A percentile compares a stretch with the other conserved stretches of the same genome.
Evolutionary conservation across 2,797 vertebrate genomes (phyloP).

Genomic region (Podarcis siculus): DNA sequence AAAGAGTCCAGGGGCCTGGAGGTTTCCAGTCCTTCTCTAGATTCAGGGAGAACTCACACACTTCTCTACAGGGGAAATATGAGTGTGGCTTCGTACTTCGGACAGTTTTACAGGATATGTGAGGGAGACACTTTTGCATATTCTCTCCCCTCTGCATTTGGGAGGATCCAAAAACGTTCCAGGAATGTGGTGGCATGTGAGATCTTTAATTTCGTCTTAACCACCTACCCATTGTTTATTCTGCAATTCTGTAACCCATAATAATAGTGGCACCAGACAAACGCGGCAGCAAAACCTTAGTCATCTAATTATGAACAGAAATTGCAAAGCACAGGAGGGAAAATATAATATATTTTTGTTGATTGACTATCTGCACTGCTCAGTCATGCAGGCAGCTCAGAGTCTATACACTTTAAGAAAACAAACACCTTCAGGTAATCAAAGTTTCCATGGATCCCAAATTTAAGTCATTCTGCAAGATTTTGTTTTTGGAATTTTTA

Average conservation of each 20-base stretch:
- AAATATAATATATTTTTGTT: neutral
- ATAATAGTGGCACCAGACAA: slow-evolving; percentile 1
- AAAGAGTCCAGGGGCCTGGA: no score
- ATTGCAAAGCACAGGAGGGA: neutral
- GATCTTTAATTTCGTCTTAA: neutral
- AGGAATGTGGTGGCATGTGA: neutral
- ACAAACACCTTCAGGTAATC: neutral
- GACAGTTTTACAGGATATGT: neutral
- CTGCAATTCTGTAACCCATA: neutral
- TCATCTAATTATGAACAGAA: neutral
- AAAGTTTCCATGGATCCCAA: neutral
- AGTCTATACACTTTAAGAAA: neutral
- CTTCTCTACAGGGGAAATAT: neutral
- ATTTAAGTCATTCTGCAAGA: neutral
- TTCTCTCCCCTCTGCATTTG: neutral
- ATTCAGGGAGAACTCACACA: neutral
- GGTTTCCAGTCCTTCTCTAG: neutral
- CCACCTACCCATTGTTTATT: neutral
- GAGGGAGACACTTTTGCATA: neutral
- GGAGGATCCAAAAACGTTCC: neutral
- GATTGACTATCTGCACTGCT: neutral
- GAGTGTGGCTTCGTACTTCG: neutral
- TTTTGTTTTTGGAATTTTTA: neutral
- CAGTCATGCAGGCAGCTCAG: neutral
- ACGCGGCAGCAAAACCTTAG: neutral